Evolutionary conservation across 2,888 invertebrate genomes (phyloP), one percentile per base, ranked within the genome.

Genomic region (Andricus quercusramuli): DNA sequence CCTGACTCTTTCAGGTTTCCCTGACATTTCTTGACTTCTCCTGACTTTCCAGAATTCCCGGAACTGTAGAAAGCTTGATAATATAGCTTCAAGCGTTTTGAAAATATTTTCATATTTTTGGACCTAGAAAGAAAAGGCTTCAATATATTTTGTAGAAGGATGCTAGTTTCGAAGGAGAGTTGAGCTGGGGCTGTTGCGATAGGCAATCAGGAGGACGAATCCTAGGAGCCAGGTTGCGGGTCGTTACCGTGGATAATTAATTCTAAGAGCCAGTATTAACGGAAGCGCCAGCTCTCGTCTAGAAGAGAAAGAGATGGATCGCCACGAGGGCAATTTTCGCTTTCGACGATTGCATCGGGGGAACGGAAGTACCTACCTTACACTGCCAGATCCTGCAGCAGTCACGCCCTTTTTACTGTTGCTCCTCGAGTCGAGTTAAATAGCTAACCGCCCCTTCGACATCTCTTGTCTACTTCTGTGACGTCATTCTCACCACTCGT

Each of bases 321-420:
- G 70, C 70, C 70, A 70, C 29, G 51, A 29, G 51, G 51, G 70
- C 70, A 70, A 70, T 70, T 70, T 70, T 70, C 70, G 70, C 70
- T 70, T 70, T 70, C 51, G 70, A 70, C 70, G 70, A 70, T 70
- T 70, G 70, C 70, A 70, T 51, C 70, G 70, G 51, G 70, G 70
- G 47, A 70, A 51, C n/a, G 70, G 70, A 70, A 70, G 47, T 70
- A 51, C 70, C 51, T 51, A 70, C 70, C 51, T 29, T 29, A 51
- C 68, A 44, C 44, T 44, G 17, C 17, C 67, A 47, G 51, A 70
- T 70, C 25, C 51, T 51, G 29, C 9, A 59, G 29, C 9, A 59
- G 59, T 70, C 70, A 22, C 51, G 51, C 70, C 70, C 51, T 70
- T 70, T 70, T 70, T 70, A 70, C 70, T 70, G 70, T 70, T 70